Conservation (phyloP, 1,140 invertebrate genomes). For the Neodiprion pinetum region DNA sequence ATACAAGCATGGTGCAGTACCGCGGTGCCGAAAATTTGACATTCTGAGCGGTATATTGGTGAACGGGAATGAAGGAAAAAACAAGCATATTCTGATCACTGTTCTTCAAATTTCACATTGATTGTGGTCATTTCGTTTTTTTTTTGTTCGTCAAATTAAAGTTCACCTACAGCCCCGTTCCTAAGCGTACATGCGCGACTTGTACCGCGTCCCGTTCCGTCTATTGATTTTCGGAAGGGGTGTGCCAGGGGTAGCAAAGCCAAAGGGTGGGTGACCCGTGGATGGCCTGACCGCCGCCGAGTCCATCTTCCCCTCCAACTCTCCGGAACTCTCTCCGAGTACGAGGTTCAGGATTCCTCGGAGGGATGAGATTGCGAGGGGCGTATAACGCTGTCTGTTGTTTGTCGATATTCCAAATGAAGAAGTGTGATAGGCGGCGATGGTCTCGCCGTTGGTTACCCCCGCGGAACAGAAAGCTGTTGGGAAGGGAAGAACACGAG, state of each 20-base stretch:
- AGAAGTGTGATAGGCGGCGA: neutral
- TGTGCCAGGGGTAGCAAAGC: neutral
- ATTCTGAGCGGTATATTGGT: neutral
- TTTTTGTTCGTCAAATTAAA: neutral
- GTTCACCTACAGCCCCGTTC: neutral
- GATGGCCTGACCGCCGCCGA: neutral
- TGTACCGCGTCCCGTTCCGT: neutral
- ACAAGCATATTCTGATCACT: neutral
- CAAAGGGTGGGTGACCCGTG: conserved; percentile 1
- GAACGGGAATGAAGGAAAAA: neutral
- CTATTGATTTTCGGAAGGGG: conserved; percentile 7
- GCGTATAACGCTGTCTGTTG: neutral
- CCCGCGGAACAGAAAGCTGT: neutral
- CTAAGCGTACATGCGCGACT: neutral
- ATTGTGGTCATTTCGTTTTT: neutral
- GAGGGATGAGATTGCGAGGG: neutral
- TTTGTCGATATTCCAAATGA: neutral
- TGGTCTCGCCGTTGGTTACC: neutral
- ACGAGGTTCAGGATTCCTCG: neutral
- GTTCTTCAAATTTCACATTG: neutral
- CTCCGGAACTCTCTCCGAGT: neutral
- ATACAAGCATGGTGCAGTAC: neutral
- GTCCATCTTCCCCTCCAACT: neutral
- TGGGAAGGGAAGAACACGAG: neutral
- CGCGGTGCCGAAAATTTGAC: neutral